Percentiles rank a stretch among this genome's conserved stretches.
phyloP scores from a whole-genome alignment of 2,888 invertebrate genomes.

The Amblyjoppa fuscipennis region DNA sequence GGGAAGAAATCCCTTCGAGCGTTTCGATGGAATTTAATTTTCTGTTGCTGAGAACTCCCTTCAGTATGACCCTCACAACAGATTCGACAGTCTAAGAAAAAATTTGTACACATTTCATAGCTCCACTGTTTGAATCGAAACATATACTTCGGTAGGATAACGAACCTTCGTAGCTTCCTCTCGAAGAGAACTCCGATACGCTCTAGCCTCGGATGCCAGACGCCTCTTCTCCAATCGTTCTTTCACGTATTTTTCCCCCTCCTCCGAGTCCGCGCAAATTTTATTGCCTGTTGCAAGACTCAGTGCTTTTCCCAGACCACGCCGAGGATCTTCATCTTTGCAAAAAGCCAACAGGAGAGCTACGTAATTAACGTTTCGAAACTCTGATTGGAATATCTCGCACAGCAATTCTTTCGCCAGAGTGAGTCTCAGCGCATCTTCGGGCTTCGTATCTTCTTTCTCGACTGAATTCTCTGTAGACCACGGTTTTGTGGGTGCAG shows the following conservation, averaged over 20 bases:
- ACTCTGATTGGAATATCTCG: slow-evolving; percentile 86
- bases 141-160: background rate
- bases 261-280: slow-evolving; percentile 85
- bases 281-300: slow-evolving; percentile 87
- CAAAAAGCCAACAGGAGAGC: slow-evolving; percentile 89
- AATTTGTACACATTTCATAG: background rate
- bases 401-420: slow-evolving; percentile 87
- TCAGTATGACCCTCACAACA: slow-evolving; percentile 38
- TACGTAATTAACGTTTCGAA: slow-evolving; percentile 87
- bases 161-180: slow-evolving; percentile 63
- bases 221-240: slow-evolving; percentile 81
- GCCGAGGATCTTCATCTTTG: slow-evolving; percentile 86
- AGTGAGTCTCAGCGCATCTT: slow-evolving; percentile 81
- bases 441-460: slow-evolving; percentile 40
- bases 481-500: background rate
- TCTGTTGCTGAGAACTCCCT: slow-evolving; percentile 11
- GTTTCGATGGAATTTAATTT: background rate
- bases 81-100: slow-evolving; percentile 33
- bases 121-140: background rate
- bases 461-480: background rate
- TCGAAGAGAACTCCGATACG: slow-evolving; percentile 32
- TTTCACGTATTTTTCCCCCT: slow-evolving; percentile 86
- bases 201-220: slow-evolving; percentile 1
- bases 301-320: slow-evolving; percentile 88
- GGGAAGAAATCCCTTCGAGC: background rate